Conservation (phyloP, 2,797 vertebrate species). For the Molossus molossus region DNA sequence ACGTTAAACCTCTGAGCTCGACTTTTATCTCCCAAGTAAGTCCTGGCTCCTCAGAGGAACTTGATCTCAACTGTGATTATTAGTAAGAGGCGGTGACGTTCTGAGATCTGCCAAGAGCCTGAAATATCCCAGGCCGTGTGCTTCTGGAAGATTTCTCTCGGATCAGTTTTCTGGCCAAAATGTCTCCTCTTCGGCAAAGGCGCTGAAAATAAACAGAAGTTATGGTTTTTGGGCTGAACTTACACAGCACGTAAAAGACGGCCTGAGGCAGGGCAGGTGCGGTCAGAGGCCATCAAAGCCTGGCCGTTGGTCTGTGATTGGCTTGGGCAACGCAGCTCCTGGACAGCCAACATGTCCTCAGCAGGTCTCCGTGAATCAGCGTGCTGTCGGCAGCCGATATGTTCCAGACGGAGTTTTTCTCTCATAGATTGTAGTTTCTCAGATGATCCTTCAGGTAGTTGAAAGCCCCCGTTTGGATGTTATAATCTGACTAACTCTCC, state of each 20-base stretch:
- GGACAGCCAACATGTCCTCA: background rate
- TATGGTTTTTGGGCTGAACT: slow-evolving; percentile 45
- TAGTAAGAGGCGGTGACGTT: slow-evolving; percentile 77
- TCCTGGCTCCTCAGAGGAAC: slow-evolving; percentile 72
- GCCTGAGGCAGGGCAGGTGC: accelerated
- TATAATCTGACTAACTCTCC: background rate
- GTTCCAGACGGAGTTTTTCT: background rate
- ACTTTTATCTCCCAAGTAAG: slow-evolving; percentile 72
- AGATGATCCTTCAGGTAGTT: background rate
- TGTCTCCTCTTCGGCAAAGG: slow-evolving; percentile 66
- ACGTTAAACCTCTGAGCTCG: slow-evolving; percentile 72
- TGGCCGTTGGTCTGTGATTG: background rate
- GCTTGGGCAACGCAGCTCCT: background rate
- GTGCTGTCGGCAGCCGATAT: background rate
- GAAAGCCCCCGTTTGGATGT: background rate
- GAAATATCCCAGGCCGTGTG: slow-evolving; percentile 74
- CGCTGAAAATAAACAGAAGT: slow-evolving; percentile 23
- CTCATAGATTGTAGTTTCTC: background rate
- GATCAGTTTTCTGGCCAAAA: slow-evolving; percentile 71
- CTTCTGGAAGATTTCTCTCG: slow-evolving; percentile 79
- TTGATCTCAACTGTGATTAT: slow-evolving; percentile 69
- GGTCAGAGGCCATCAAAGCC: background rate
- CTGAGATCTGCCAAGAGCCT: slow-evolving; percentile 72
- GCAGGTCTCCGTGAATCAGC: slow-evolving; percentile 22
- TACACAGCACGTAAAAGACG: background rate